Conservation (phyloP, 53 echinoderm and acorn worm genomes). For the Temnopleurus reevesii region DNA sequence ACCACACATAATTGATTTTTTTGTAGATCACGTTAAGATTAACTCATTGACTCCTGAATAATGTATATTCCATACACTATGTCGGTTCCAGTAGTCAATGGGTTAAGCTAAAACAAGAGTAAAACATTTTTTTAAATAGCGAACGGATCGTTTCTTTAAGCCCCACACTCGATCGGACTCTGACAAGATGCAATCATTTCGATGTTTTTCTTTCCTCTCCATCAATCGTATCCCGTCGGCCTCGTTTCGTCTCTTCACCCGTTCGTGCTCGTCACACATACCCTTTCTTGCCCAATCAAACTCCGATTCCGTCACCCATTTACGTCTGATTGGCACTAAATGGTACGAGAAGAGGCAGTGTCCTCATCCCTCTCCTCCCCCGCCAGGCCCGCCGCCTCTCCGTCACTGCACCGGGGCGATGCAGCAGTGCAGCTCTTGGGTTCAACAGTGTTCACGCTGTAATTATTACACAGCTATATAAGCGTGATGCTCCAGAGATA, state of each 20-base stretch:
- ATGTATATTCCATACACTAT: no score
- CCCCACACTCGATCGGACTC: neutral
- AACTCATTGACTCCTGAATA: no score
- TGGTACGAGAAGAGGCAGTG: neutral
- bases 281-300: slow-evolving; percentile 7
- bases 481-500: no score
- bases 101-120: no score
- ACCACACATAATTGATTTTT: no score
- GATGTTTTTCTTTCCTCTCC: slow-evolving; percentile 17
- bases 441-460: no score
- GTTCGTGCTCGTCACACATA: slow-evolving; percentile 12
- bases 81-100: no score
- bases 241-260: neutral
- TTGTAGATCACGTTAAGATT: no score
- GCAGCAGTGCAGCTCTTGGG: no score
- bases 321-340: slow-evolving; percentile 32
- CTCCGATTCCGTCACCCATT: slow-evolving; percentile 24
- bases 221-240: neutral
- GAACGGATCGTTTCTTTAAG: neutral
- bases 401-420: neutral
- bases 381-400: neutral
- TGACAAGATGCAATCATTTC: slow-evolving; percentile 28
- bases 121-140: no score
- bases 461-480: no score
- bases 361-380: slow-evolving; percentile 4